These are phyloP conservation scores for Syritta pipiens DNA, from an alignment of 2,888 invertebrate genomes.

Conservation along the genomic window DNA sequence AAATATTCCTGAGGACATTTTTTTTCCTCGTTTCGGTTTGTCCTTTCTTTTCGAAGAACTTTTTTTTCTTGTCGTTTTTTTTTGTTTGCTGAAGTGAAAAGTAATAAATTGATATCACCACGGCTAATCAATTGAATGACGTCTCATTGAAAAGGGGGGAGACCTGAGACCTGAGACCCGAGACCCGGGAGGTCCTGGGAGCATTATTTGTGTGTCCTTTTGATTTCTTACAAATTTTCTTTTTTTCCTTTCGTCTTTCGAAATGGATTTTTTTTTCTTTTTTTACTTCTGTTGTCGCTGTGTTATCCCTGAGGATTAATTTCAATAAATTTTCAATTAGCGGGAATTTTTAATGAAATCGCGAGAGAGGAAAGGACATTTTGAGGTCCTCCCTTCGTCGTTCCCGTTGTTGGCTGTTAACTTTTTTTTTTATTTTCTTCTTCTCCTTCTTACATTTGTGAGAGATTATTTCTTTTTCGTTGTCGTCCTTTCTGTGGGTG, in stretches of 20 bases:
- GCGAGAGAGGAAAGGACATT: constrained; percentile 51
- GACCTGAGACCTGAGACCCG: too few relatives aligned
- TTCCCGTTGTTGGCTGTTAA: not conserved
- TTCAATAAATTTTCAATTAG: constrained; percentile 70
- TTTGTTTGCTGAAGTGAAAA: constrained; percentile 52
- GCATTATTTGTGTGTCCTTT: constrained; percentile 60
- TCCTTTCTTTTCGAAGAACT: constrained; percentile 22
- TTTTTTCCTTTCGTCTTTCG: not conserved
- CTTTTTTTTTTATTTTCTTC: too few relatives aligned
- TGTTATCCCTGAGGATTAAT: constrained; percentile 68
- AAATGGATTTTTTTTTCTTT: constrained; percentile 1
- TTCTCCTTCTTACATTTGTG: not conserved
- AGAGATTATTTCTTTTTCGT: not conserved
- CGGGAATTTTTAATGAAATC: constrained; percentile 68
- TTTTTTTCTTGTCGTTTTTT: too few relatives aligned
- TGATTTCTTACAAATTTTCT: constrained; percentile 42
- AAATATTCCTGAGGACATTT: constrained; percentile 37
- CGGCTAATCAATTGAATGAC: constrained; percentile 67
- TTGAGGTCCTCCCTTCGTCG: constrained; percentile 18
- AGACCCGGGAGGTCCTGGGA: constrained; percentile 23
- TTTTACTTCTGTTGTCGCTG: constrained; percentile 52
- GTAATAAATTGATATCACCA: constrained; percentile 69
- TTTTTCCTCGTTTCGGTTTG: constrained; percentile 14
- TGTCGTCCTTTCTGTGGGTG: not conserved
- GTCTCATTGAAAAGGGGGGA: constrained; percentile 15